Evolutionary conservation across 2,797 vertebrate species (phyloP), one percentile per base, ranked within the genome.

Genomic region (Todus mexicanus): DNA sequence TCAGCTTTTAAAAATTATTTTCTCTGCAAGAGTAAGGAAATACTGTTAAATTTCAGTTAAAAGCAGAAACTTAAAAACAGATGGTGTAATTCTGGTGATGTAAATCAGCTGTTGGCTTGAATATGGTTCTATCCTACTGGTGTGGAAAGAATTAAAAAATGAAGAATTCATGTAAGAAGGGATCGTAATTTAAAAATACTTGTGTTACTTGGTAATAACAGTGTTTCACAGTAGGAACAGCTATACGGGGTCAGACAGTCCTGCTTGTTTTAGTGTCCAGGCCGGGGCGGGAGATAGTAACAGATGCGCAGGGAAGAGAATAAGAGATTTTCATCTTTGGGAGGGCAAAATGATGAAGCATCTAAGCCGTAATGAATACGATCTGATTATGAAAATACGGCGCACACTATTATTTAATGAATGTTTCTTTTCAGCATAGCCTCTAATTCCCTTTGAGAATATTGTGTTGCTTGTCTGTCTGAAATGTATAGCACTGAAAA

Each of bases 361-460:
- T 54, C 33, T 61, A 42, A 71, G 48, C 60, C 68, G 54, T 61
- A 64, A 40, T 74, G 78, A 68, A 35, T 64, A 19, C 13, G 4
- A 26, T 54, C 56, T 87, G 69, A 87, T 94, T 92, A 87, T 70
- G 90, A 56, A 90, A 88, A 92, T 82, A 5, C 56, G 74, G 71
- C 18, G 1, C 63, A 70, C 51, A 22, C 68, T 59, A 43, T 88
- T 82, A n/a, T 80, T 92, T 93, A 90, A 88, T 47, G 76, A 68
- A 47, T 81, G 59, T 86, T 51, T 78, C 91, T 68, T 83, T 71
- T 94, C 80, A 75, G 50, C 2, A 0, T 38, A 1, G 1, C 25
- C 75, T 22, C 65, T 73, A 71, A 68, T 90, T 72, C 74, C 53
- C 54, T 15, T 87, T 90, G 88, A 87, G 77, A 47, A 2, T 7